These are phyloP conservation scores for Salminus brasiliensis DNA, from an alignment of 2,113 vertebrate species.

Conservation along the genomic window DNA sequence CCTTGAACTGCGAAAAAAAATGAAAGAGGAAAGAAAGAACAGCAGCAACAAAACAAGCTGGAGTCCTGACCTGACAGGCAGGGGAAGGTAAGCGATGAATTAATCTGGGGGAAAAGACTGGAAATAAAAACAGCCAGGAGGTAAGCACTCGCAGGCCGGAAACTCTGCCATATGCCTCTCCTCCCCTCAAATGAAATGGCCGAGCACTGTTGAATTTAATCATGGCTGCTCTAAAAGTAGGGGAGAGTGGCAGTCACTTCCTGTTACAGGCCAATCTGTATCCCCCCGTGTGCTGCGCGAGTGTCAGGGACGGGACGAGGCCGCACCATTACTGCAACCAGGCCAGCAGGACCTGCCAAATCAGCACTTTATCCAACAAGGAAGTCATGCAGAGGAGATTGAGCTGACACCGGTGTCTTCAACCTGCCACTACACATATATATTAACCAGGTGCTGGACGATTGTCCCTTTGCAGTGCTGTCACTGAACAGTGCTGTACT, in stretches of 20 bases:
- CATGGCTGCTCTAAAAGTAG: background rate
- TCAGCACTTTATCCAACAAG: conserved; percentile 41
- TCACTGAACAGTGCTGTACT: background rate
- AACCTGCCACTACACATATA: conserved; percentile 43
- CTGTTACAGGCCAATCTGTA: conserved; percentile 38
- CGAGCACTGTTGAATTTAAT: conserved; percentile 6
- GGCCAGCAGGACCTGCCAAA: conserved; percentile 41
- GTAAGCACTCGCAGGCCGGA: conserved; percentile 24
- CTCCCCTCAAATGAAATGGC: conserved; percentile 14
- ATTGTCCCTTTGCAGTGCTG: background rate
- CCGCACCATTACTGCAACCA: conserved; percentile 31
- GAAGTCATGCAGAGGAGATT: conserved; percentile 28
- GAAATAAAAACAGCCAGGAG: conserved; percentile 42
- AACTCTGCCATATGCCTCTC: conserved; percentile 41
- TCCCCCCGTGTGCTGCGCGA: background rate
- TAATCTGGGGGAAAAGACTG: conserved; percentile 50
- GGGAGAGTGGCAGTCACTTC: conserved; percentile 31
- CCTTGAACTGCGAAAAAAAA: conserved; percentile 51
- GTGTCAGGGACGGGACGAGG: conserved; percentile 19
- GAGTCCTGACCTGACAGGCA: conserved; percentile 51
- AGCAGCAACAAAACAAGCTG: background rate
- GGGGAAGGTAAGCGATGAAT: conserved; percentile 33
- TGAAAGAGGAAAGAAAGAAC: conserved; percentile 16
- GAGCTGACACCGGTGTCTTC: conserved; percentile 31
- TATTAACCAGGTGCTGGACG: background rate